phyloP scores from a whole-genome alignment of 2,797 vertebrate species.

The Urophycis tenuis region DNA sequence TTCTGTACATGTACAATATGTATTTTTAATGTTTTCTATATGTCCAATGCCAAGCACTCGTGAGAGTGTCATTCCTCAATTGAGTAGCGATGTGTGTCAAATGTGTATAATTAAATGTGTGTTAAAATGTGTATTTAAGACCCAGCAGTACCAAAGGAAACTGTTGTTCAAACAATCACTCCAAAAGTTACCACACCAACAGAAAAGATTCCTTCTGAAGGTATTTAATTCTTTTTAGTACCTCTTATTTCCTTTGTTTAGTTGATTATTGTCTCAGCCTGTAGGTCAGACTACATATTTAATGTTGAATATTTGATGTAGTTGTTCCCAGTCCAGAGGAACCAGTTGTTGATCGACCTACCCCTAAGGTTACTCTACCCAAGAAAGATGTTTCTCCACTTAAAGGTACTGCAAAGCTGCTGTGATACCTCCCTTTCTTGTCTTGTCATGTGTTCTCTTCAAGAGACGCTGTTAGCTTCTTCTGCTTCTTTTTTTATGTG shows the following conservation, averaged over 20 bases:
- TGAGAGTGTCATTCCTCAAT: conserved; percentile 33
- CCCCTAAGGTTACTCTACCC: conserved; percentile 36
- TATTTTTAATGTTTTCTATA: neutral
- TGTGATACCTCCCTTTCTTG: conserved; percentile 6
- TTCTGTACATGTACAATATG: neutral
- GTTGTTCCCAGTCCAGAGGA: conserved; percentile 56
- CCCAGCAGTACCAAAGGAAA: conserved; percentile 34
- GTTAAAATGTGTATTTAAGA: conserved; percentile 44
- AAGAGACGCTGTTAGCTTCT: neutral
- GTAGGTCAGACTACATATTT: conserved; percentile 28
- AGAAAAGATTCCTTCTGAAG: conserved; percentile 29
- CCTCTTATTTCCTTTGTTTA: neutral
- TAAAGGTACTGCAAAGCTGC: conserved; percentile 52
- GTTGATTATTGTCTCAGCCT: conserved; percentile 10
- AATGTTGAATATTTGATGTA: conserved; percentile 68
- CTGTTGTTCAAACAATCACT: conserved; percentile 21
- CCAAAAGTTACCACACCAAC: conserved; percentile 20
- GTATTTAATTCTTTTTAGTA: conserved; percentile 23
- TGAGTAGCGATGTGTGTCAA: neutral
- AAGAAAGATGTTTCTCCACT: conserved; percentile 37
- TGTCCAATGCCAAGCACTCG: conserved; percentile 30
- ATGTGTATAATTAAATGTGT: neutral
- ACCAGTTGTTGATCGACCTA: conserved; percentile 37
- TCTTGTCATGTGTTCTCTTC: neutral
- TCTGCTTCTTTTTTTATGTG: conserved; percentile 4